These are phyloP conservation scores for Parnassius smintheus DNA, from an alignment of 2,888 invertebrate genomes.

Conservation along the genomic window DNA sequence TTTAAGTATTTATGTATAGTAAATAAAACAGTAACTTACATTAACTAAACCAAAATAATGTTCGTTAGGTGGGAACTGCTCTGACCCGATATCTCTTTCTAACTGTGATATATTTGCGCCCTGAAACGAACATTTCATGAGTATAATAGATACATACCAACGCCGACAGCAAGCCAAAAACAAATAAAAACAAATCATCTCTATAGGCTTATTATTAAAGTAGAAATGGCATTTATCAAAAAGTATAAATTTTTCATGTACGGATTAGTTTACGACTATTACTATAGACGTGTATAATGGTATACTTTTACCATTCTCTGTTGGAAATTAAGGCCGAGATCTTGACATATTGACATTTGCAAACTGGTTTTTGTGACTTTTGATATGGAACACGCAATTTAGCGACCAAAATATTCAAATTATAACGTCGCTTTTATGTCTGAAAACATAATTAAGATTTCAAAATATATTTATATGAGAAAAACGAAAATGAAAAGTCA, in stretches of 20 bases:
- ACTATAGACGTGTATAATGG: slow-evolving; percentile 39
- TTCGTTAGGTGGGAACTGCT: slow-evolving; percentile 99
- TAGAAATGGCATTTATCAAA: too few species aligned
- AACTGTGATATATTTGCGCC: slow-evolving; percentile 99
- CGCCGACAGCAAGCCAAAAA: slow-evolving; percentile 12
- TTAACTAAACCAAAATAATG: slow-evolving; percentile 99
- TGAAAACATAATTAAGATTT: slow-evolving; percentile 59
- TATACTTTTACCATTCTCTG: slow-evolving; percentile 76
- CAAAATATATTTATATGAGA: slow-evolving; percentile 36
- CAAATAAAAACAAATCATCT: slow-evolving; percentile 21
- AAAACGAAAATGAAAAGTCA: slow-evolving; percentile 42
- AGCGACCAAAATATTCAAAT: slow-evolving; percentile 44
- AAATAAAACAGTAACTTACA: slow-evolving; percentile 82
- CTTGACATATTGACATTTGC: slow-evolving; percentile 82
- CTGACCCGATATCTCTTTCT: slow-evolving; percentile 99
- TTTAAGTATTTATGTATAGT: too few species aligned
- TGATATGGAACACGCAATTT: slow-evolving; percentile 50
- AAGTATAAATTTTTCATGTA: too few species aligned
- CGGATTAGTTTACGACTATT: not conserved
- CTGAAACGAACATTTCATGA: slow-evolving; percentile 71
- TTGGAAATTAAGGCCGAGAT: slow-evolving; percentile 81
- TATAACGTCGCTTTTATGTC: slow-evolving; percentile 46
- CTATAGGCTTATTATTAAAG: too few species aligned
- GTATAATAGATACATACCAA: slow-evolving; percentile 6
- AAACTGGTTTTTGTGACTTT: slow-evolving; percentile 69